Evolutionary conservation across 2,113 vertebrate species (phyloP), one percentile per base, ranked within the genome.

Genomic region (Grus americana): DNA sequence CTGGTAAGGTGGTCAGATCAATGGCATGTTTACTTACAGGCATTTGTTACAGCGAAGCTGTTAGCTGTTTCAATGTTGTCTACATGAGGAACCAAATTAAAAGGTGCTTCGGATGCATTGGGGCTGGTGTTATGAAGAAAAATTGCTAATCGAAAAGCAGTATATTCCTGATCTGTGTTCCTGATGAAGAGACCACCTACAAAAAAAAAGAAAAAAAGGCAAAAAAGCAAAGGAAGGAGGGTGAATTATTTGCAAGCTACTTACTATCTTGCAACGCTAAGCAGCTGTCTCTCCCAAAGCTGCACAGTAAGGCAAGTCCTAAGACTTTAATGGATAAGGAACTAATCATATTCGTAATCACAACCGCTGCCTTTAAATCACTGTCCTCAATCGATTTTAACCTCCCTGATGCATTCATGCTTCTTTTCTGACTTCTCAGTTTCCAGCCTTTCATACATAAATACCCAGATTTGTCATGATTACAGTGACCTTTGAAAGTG

Each of bases 131-230:
- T 99, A 98, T 99, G 99, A 95, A 99, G 99, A 98, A 99, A 99
- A 98, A 99, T 99, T 87, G 99, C 99, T 98, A 99, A 98, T 93
- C 99, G 99, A 95, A 99, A 99, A 86, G 99, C 99, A 85, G 99
- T 99, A 96, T 99, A 99, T 98, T 99, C 99, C 99, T 99, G 99
- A 98, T 99, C 99, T 94, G 99, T 99, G 98, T 99, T 99, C 98
- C 99, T 98, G 98, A 99, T 99, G 98, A 99, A 99, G 98, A 99
- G 98, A 93, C 99, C 99, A 98, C 99, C 99, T 99, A 97, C 67
- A 97, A 93, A 97, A 83, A 34, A 27, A 79, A 15, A 27, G 76
- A 15, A 65, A 92, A 32, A 78, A 65, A 68, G 4, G 10, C 7
- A 92, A 86, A 88, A 42, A 85, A 79, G 44, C 68, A 94, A 80